These are phyloP conservation scores for Arvicanthis niloticus DNA, from an alignment of 2,113 vertebrate species.

Conservation along the genomic window DNA sequence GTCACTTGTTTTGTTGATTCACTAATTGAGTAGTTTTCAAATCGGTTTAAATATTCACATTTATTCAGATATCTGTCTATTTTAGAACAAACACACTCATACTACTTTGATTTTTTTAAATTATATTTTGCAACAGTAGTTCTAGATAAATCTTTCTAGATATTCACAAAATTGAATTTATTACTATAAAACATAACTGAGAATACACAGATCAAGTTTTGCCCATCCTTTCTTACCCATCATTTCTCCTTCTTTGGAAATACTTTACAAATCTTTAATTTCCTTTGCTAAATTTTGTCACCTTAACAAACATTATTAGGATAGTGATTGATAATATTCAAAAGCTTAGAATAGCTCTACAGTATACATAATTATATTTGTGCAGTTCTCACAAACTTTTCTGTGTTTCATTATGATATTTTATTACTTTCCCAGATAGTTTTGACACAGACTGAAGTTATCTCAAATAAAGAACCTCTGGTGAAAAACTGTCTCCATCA, in stretches of 20 bases:
- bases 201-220: background rate
- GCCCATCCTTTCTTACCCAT: no score
- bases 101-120: no score
- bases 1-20: background rate
- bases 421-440: background rate
- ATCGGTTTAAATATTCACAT: no score
- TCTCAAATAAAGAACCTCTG: background rate
- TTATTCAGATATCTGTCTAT: background rate
- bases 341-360: background rate
- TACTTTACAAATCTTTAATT: background rate
- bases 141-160: background rate
- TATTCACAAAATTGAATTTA: background rate
- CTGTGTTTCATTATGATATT: background rate
- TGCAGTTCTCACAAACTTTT: background rate
- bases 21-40: background rate
- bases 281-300: background rate
- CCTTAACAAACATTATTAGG: background rate
- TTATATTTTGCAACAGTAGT: no score
- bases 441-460: background rate
- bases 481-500: background rate
- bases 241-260: background rate
- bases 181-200: background rate
- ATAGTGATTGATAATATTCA: background rate
- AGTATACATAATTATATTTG: background rate
- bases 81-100: background rate